Percentiles rank a stretch among this genome's conserved stretches.
Evolutionary conservation across 2,113 vertebrate species (phyloP).

Genomic region (Calidris pygmaea): DNA sequence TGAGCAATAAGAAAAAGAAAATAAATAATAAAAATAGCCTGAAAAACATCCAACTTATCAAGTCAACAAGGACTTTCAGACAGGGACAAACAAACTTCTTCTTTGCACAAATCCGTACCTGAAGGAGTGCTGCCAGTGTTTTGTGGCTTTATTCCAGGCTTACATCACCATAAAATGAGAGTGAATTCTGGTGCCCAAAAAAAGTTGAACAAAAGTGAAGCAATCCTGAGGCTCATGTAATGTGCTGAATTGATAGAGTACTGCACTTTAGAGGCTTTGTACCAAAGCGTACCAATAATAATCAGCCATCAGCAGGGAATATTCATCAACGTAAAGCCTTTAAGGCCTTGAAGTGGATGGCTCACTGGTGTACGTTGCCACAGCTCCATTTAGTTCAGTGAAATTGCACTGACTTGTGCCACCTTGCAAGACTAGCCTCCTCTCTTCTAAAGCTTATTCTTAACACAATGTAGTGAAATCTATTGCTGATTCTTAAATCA

Average conservation of each 20-base stretch:
- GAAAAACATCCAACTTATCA: background rate
- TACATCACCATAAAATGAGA: background rate
- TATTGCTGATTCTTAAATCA: background rate
- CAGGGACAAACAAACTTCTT: background rate
- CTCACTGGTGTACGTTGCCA: background rate
- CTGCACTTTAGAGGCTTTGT: background rate
- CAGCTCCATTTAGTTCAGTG: background rate
- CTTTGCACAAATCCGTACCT: background rate
- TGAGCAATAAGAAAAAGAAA: background rate
- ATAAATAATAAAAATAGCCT: conserved; percentile 1
- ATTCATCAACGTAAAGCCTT: conserved; percentile 15
- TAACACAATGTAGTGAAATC: background rate
- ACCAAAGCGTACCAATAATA: background rate
- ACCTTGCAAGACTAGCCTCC: background rate
- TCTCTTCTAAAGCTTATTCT: background rate
- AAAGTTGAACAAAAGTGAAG: background rate
- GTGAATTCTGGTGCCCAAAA: background rate
- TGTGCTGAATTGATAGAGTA: background rate
- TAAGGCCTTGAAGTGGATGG: background rate
- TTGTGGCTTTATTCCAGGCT: conserved; percentile 10
- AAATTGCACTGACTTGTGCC: background rate
- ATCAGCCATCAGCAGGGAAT: conserved; percentile 6
- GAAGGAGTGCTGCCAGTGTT: background rate
- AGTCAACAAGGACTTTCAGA: conserved; percentile 14
- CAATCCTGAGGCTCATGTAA: background rate